Evolutionary conservation across 2,113 vertebrate genomes (phyloP), one percentile per base, ranked within the genome.

Genomic region (Colistium nudipinnis): DNA sequence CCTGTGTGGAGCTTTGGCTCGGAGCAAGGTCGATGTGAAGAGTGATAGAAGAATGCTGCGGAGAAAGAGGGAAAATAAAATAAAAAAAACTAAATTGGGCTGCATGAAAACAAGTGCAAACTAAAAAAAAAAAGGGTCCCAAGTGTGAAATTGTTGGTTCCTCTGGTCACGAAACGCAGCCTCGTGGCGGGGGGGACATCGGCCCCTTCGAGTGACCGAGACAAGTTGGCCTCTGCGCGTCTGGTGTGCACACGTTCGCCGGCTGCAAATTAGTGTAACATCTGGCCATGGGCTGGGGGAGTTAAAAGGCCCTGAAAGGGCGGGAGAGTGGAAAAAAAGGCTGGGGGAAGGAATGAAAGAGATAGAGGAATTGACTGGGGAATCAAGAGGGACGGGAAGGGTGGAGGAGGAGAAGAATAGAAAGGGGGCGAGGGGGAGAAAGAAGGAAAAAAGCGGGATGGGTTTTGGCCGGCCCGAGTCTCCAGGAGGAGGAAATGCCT

Each of bases 401-500:
- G 45, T 6, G 16, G 30, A 30, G 80, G 86, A 81, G 88, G 62
- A 25, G 53, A 33, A 6, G 4, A 10, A 68, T 19, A 3, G 79
- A 80, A 57, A 49, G 72, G 65, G 82, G 52, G 82, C n/a, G n/a
- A n/a, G 89, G 45, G 73, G 76, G 83, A 73, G 87, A 89, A 81
- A 92, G 84, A 78, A 61, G 69, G 76, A 87, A 87, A 86, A 91
- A 74, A 74, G 47, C 27, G n/a, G 71, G 74, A 70, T 66, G 74
- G 44, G 65, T 74, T 80, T 83, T 85, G 87, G 82, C 81, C 59
- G 56, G 84, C 85, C 53, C 82, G 85, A 91, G 78, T 81, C 92
- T 94, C 89, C 91, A 89, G 73, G 82, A 92, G 90, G 89, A 92
- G 89, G 91, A 93, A 94, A 93, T 92, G 75, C 90, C 94, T 93